These are phyloP conservation scores for Syngnathus acus DNA, from an alignment of 2,797 vertebrate species.

Conservation along the genomic window DNA sequence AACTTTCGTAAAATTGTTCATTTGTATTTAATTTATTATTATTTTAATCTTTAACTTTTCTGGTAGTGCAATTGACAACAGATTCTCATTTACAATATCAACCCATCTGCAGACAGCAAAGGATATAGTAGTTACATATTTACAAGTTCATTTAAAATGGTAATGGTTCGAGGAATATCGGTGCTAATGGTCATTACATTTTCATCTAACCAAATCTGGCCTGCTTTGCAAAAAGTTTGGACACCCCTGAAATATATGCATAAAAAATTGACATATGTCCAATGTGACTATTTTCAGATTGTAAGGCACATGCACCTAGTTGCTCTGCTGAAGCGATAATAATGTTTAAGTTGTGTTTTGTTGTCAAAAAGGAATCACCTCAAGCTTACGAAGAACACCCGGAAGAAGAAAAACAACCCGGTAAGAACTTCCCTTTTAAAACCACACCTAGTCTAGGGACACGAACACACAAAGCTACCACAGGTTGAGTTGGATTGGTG, in stretches of 20 bases:
- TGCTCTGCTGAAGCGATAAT: neutral
- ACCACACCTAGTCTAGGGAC: neutral
- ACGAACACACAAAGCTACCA: neutral
- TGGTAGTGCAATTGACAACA: too few relatives aligned
- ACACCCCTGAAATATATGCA: neutral
- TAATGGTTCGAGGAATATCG: too few relatives aligned
- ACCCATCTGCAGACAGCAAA: too few relatives aligned
- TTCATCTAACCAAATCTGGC: too few relatives aligned
- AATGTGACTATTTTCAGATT: neutral
- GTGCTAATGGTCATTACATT: too few relatives aligned
- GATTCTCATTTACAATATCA: too few relatives aligned
- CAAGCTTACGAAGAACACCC: slow-evolving; percentile 2
- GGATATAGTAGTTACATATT: too few relatives aligned
- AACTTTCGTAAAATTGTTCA: too few relatives aligned
- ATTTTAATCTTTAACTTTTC: too few relatives aligned
- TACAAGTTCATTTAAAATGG: too few relatives aligned
- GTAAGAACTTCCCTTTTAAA: slow-evolving; percentile 22
- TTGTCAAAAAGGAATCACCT: slow-evolving; percentile 23
- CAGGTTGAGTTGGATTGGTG: neutral
- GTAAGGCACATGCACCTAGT: neutral
- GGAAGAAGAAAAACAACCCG: slow-evolving; percentile 10
- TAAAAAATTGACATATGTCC: neutral
- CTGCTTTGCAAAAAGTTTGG: too few relatives aligned
- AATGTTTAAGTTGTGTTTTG: neutral
- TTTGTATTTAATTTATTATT: too few relatives aligned